Conservation (phyloP, 2,888 invertebrate species). For the Tenthredo distinguenda region DNA sequence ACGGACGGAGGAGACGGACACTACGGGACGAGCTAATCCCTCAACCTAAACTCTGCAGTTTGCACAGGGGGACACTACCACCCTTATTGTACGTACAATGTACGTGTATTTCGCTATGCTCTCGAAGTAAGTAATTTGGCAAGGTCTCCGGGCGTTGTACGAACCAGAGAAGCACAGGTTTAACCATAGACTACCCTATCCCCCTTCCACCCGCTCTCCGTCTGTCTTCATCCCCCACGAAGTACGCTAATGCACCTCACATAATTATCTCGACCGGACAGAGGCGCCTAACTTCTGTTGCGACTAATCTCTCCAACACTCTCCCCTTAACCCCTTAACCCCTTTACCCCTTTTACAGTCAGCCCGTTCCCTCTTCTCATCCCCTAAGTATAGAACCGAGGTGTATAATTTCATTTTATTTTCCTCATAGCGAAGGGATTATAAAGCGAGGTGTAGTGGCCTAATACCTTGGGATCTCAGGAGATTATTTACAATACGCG, state of each 20-base stretch:
- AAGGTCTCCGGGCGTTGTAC: constrained; percentile 32
- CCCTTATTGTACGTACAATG: neutral
- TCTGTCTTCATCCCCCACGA: neutral
- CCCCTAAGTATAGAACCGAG: neutral
- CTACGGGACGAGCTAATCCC: constrained; percentile 39
- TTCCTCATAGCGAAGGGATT: constrained; percentile 32
- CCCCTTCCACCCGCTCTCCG: neutral
- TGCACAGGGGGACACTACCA: constrained; percentile 17
- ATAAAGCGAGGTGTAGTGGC: constrained; percentile 20
- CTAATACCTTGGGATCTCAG: constrained; percentile 16
- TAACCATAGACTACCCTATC: constrained; percentile 16
- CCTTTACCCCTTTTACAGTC: constrained; percentile 14
- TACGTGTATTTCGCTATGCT: constrained; percentile 23
- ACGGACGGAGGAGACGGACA: constrained; percentile 19
- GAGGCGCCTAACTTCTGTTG: constrained; percentile 68
- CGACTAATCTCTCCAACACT: constrained; percentile 65
- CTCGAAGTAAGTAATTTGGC: constrained; percentile 45
- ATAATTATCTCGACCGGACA: constrained; percentile 71
- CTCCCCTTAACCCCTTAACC: neutral
- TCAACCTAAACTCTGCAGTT: constrained; percentile 34
- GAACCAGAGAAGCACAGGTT: constrained; percentile 36
- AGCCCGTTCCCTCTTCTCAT: neutral
- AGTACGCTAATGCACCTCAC: constrained; percentile 52
- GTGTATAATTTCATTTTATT: constrained; percentile 44
- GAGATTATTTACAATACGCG: constrained; percentile 45